Conservation (phyloP, 2,113 vertebrate genomes). For the Himantopus leucocephalus region DNA sequence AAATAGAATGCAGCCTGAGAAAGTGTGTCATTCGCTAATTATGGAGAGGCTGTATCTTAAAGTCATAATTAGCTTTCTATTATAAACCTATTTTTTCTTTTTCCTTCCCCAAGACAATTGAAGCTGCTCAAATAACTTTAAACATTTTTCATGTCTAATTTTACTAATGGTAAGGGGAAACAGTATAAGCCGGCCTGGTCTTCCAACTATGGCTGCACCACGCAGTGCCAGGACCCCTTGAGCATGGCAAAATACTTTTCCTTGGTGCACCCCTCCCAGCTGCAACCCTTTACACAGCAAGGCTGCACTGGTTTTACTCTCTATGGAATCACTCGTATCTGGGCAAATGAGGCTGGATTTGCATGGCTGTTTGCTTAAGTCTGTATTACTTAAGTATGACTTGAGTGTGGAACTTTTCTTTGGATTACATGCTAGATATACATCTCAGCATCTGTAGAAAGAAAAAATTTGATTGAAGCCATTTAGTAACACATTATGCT, state of each 20-base stretch:
- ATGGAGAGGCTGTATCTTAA: background rate
- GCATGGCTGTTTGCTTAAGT: background rate
- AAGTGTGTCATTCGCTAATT: conserved; percentile 47
- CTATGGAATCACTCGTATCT: background rate
- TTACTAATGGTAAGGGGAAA: background rate
- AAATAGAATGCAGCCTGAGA: conserved; percentile 18
- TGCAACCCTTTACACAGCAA: background rate
- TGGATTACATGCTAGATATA: background rate
- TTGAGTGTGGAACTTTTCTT: background rate
- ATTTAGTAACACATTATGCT: background rate
- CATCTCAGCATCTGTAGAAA: background rate
- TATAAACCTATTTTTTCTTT: background rate
- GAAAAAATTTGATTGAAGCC: background rate
- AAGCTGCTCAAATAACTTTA: background rate
- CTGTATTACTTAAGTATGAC: background rate
- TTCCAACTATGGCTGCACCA: background rate
- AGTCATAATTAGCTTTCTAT: conserved; percentile 22
- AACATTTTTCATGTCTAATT: background rate
- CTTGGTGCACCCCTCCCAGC: background rate
- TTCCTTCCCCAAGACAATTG: background rate
- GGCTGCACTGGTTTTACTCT: background rate
- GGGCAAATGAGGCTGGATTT: background rate
- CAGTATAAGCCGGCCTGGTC: background rate
- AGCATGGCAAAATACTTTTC: background rate
- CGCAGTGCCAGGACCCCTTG: fast-evolving